Evolutionary conservation across 2,113 vertebrate species (phyloP).

Genomic region (Paradoxurus hermaphroditus): DNA sequence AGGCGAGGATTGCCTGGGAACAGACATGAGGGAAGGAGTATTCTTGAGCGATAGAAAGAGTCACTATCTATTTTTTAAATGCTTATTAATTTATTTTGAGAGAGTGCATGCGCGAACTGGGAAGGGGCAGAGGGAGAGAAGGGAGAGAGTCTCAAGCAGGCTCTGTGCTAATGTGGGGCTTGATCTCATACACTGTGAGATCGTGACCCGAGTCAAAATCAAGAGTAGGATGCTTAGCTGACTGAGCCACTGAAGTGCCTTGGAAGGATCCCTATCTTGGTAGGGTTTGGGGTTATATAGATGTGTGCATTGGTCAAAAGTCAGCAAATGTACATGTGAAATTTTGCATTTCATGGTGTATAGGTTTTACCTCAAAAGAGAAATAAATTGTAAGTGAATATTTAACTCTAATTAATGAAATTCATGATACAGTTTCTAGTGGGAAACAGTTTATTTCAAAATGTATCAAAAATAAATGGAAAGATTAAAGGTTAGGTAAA

Average conservation of each 20-base stretch:
- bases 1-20: neutral
- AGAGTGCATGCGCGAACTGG: no score
- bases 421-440: neutral
- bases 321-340: neutral
- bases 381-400: neutral
- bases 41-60: neutral
- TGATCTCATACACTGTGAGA: no score
- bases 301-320: neutral
- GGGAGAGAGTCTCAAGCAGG: no score
- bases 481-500: neutral
- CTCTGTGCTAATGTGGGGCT: no score
- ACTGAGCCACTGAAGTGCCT: no score
- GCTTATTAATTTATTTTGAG: no score
- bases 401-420: neutral
- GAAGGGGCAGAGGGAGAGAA: no score
- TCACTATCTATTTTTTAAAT: no score
- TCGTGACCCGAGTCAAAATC: no score
- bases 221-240: no score
- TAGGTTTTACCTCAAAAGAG: neutral
- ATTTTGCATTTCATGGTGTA: neutral
- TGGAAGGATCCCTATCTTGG: neutral
- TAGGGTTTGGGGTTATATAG: neutral
- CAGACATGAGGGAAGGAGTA: neutral
- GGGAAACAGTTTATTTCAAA: neutral
- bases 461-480: neutral